Evolutionary conservation across 2,888 invertebrate species (phyloP).

Genomic region (Neuroscelio doddi): DNA sequence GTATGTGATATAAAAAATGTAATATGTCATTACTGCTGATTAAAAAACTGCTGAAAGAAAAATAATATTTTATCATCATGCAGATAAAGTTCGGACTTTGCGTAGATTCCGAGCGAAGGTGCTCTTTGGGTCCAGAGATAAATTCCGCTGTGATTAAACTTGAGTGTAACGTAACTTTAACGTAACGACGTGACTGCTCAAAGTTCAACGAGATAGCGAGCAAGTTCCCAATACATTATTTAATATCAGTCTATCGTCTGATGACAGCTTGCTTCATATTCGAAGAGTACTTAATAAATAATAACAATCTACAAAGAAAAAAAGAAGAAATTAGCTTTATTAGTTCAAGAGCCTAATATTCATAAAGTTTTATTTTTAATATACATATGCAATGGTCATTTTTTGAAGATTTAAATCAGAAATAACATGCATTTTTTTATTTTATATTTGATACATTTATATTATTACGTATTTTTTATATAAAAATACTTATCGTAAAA

Average conservation of each 20-base stretch:
- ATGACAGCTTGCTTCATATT: neutral
- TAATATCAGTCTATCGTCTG: constrained; percentile 4
- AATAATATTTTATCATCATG: too few species aligned
- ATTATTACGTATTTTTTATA: too few species aligned
- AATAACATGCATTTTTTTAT: too few species aligned
- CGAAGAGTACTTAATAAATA: neutral
- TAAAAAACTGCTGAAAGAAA: too few species aligned
- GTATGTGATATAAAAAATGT: too few species aligned
- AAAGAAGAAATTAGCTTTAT: neutral
- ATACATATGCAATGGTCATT: too few species aligned
- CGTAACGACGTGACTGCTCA: constrained; percentile 21
- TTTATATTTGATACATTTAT: too few species aligned
- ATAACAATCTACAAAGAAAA: neutral
- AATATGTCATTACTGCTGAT: too few species aligned
- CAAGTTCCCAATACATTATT: constrained; percentile 20
- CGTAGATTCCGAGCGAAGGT: constrained; percentile 31
- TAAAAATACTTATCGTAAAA: too few species aligned
- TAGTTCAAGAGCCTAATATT: too few species aligned
- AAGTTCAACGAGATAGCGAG: constrained; percentile 33
- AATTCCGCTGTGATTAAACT: constrained; percentile 13
- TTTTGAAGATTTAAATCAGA: too few species aligned
- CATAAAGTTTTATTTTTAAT: too few species aligned
- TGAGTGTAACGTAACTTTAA: constrained; percentile 16
- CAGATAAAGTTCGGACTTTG: constrained; percentile 28
- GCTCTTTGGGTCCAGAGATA: constrained; percentile 15